Base-by-base conservation (phyloP, 2,888 invertebrate genomes). In the Lithophane ornitopus region DNA sequence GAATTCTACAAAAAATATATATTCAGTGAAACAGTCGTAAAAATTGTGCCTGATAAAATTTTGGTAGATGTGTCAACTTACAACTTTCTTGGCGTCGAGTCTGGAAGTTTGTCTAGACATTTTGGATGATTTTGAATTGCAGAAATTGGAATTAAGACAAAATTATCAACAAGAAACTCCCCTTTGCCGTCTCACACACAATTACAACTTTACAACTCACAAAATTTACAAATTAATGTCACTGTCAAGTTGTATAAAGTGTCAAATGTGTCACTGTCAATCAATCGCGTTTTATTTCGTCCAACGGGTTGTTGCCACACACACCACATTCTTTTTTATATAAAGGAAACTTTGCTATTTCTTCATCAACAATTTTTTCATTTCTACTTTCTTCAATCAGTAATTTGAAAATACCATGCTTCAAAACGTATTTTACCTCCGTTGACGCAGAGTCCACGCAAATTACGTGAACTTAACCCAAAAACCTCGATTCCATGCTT, bases 1-100 rank as follows among this genome's bases (percentile, higher is more conserved):
- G 99, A 99, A 96, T 99, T 99, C 99, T 99, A 94, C 67, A 96
- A 97, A 89, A 86, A 73, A 73, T 16, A 41, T 0, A 46, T 9
- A 52, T 34, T 63, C 34, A 6, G n/a, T 44, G 58, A 44, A 72
- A 34, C 52, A 8, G n/a, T 59, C 12, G 16, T 58, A 41, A 26
- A 56, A 59, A 12, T 4, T 14, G 52, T n/a, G 16, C 14, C 1
- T 14, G 46, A 2, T 19, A 46, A 12, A 6, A 46, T 3, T 8
- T 14, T 11, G 14, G n/a, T 39, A 12, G 26, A 52, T 39, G 1
- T 56, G 11, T 3, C 14, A 56, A 89, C 97, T 96, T 96, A 98
- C 98, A 86, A 98, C 98, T 98, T 98, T 98, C 89, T 98, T 98
- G 1, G 98, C 97, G 91, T 98, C 98, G 73, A 98, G 97, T 89